Percentiles rank a stretch among this genome's conserved stretches.
phyloP scores from a whole-genome alignment of 1,140 invertebrate genomes.

The Nasonia vitripennis region DNA sequence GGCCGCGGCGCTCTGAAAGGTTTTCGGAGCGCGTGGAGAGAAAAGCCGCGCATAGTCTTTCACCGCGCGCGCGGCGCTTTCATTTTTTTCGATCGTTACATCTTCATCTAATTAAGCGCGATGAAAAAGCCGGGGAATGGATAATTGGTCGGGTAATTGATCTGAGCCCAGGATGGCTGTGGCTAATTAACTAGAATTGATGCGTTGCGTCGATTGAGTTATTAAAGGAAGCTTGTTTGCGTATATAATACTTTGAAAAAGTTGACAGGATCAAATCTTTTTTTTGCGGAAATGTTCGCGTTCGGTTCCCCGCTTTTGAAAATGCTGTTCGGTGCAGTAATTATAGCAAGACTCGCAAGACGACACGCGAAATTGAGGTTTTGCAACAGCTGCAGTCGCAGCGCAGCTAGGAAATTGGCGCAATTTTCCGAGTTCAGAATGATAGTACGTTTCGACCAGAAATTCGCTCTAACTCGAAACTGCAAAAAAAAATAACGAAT shows the following conservation, averaged over 20 bases:
- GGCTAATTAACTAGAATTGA: neutral
- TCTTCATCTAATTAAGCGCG: conserved; percentile 24
- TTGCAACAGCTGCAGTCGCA: neutral
- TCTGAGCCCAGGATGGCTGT: neutral
- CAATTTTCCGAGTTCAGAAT: neutral
- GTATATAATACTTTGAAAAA: too few relatives aligned
- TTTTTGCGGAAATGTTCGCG: too few relatives aligned
- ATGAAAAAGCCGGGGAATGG: neutral
- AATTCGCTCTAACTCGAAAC: neutral
- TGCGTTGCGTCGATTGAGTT: neutral
- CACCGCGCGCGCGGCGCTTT: conserved; percentile 15
- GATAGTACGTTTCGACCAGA: neutral
- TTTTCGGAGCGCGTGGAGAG: conserved; percentile 20
- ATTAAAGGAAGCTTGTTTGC: neutral
- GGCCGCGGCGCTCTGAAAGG: neutral
- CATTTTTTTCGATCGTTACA: conserved; percentile 29
- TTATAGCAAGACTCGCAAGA: too few relatives aligned
- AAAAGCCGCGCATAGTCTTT: neutral
- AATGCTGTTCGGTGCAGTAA: too few relatives aligned
- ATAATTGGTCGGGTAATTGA: neutral
- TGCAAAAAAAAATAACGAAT: too few relatives aligned
- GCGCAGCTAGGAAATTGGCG: neutral
- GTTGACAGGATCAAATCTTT: too few relatives aligned
- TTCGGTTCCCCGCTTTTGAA: too few relatives aligned
- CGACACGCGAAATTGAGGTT: neutral